Evolutionary conservation across 2,888 invertebrate genomes (phyloP).

Genomic region (Ypsolopha sequella): DNA sequence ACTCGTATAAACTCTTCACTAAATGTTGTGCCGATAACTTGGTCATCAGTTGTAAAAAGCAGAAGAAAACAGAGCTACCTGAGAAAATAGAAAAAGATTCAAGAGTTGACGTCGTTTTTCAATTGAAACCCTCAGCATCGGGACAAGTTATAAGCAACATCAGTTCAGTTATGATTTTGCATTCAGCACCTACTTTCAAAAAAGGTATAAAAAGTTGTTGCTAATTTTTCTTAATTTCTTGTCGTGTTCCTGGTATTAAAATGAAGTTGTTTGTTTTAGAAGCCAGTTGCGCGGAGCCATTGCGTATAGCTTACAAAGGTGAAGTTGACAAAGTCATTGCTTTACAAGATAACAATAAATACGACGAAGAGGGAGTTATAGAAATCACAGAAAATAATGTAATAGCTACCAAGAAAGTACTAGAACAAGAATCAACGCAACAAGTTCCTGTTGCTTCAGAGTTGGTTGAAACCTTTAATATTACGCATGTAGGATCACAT

Average conservation of each 20-base stretch:
- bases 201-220: too few relatives aligned
- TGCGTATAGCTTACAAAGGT: too few relatives aligned
- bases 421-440: background rate
- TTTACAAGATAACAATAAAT: too few relatives aligned
- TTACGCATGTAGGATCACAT: too few relatives aligned
- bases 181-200: conserved; percentile 13
- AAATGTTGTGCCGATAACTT: conserved; percentile 36
- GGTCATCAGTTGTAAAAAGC: conserved; percentile 37
- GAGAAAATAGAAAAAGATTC: conserved; percentile 20
- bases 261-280: too few relatives aligned
- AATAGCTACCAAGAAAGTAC: background rate
- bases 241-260: too few relatives aligned
- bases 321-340: too few relatives aligned
- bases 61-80: conserved; percentile 8
- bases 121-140: conserved; percentile 34
- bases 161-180: conserved; percentile 41
- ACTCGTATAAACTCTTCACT: conserved; percentile 37
- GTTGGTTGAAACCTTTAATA: too few relatives aligned
- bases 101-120: conserved; percentile 38
- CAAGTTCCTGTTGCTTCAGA: background rate
- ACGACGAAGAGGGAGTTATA: too few relatives aligned
- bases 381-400: too few relatives aligned
- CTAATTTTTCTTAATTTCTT: too few relatives aligned
- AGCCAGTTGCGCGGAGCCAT: too few relatives aligned
- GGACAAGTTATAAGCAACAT: conserved; percentile 40